Percentiles rank a stretch among this genome's conserved stretches.
Evolutionary conservation across 2,888 invertebrate genomes (phyloP).

Genomic region (Thymelicus sylvestris): DNA sequence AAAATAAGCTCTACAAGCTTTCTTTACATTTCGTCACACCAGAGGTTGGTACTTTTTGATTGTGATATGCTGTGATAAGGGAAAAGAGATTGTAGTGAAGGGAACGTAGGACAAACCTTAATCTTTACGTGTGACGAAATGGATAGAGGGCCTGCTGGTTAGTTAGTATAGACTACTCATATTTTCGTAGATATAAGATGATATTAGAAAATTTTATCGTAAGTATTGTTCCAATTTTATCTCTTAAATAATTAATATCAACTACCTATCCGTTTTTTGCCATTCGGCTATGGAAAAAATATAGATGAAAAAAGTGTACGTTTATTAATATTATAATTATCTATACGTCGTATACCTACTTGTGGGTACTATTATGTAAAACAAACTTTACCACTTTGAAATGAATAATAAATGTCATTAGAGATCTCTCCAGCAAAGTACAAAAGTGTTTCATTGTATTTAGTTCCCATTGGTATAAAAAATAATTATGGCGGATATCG

Average conservation of each 20-base stretch:
- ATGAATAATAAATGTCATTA: background rate
- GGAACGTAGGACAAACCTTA: background rate
- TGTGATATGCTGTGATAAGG: conserved; percentile 34
- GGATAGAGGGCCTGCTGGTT: background rate
- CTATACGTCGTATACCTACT: no score
- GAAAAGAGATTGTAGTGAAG: background rate
- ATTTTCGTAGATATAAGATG: background rate
- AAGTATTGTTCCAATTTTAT: background rate
- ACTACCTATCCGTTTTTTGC: no score
- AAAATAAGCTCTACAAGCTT: background rate
- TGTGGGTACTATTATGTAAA: no score
- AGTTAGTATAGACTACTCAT: background rate
- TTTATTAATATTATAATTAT: no score
- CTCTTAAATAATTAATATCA: no score
- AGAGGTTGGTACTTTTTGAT: background rate
- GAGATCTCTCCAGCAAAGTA: background rate
- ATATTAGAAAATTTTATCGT: conserved; percentile 2
- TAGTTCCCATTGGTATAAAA: no score
- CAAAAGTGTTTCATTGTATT: background rate
- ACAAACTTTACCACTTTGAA: background rate
- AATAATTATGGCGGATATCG: no score
- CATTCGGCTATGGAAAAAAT: no score
- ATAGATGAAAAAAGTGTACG: no score
- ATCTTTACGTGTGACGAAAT: conserved; percentile 9
- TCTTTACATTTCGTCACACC: conserved; percentile 24